A percentile compares a stretch with the other conserved stretches of the same genome.
phyloP scores from a whole-genome alignment of 2,888 invertebrate species.

The Nymphalis c-album region DNA sequence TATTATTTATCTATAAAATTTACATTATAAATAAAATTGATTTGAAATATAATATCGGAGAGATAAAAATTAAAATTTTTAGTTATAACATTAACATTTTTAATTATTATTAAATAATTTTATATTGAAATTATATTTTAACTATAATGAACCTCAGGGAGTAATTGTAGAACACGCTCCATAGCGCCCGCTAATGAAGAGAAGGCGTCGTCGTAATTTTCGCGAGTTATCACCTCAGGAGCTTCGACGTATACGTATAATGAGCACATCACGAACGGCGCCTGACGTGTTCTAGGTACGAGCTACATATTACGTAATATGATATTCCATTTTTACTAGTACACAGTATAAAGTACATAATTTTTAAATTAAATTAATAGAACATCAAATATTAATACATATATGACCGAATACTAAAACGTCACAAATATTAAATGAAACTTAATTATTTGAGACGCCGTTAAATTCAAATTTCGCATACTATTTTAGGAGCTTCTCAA shows the following conservation, averaged over 20 bases:
- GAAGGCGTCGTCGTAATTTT: conserved; percentile 30
- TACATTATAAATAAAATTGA: too few species aligned
- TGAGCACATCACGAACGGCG: not conserved
- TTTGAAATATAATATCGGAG: too few species aligned
- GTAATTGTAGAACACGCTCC: conserved; percentile 31
- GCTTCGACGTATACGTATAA: not conserved
- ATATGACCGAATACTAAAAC: too few species aligned
- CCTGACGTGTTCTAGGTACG: not conserved
- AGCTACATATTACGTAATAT: too few species aligned
- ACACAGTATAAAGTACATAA: not conserved
- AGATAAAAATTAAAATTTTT: too few species aligned
- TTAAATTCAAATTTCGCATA: too few species aligned
- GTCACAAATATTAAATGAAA: too few species aligned
- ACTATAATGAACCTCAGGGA: conserved; percentile 20
- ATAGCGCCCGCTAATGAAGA: conserved; percentile 32
- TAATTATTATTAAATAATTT: not conserved
- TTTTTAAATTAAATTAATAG: too few species aligned
- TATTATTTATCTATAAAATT: too few species aligned
- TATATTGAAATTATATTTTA: not conserved
- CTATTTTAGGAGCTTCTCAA: too few species aligned
- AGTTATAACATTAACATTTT: not conserved
- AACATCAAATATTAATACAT: too few species aligned
- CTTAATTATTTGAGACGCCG: too few species aligned
- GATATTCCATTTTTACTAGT: not conserved
- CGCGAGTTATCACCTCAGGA: conserved; percentile 22